Conservation (phyloP, 2,888 invertebrate species). For the Ornithoptera alexandrae region DNA sequence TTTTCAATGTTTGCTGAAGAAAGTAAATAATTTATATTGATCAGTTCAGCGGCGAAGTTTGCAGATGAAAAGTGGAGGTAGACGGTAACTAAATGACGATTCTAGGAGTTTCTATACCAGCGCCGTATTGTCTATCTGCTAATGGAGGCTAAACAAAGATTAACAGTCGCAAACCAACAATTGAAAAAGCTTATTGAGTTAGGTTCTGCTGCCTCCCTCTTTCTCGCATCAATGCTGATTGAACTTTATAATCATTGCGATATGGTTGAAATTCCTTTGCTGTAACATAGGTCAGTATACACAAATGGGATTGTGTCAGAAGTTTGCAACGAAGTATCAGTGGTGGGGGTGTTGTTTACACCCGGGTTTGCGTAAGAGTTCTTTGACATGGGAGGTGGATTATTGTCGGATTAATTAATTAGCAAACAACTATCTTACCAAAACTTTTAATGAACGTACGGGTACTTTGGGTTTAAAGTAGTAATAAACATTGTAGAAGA, state of each 20-base stretch:
- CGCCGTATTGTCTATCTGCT: conserved; percentile 3
- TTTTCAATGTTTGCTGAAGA: no score
- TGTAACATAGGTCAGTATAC: conserved; percentile 17
- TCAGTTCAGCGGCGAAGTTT: no score
- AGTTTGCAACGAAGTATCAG: conserved; percentile 10
- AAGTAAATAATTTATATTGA: no score
- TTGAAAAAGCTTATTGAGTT: conserved; percentile 19
- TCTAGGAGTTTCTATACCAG: background rate
- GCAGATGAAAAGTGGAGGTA: background rate
- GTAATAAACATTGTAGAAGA: no score
- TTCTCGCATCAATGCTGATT: background rate
- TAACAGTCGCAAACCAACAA: conserved; percentile 15
- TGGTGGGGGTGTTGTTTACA: background rate
- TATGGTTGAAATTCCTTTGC: conserved; percentile 1
- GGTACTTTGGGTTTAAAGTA: no score
- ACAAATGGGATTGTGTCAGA: conserved; percentile 18
- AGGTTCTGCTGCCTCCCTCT: background rate
- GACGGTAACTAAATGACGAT: background rate
- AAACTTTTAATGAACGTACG: no score
- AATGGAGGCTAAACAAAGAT: conserved; percentile 25
- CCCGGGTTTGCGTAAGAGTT: conserved; percentile 6
- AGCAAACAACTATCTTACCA: background rate
- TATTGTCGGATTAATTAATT: conserved; percentile 16
- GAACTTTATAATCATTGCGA: background rate
- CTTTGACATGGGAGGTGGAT: conserved; percentile 13